A percentile compares a stretch with the other conserved stretches of the same genome.
phyloP scores from a whole-genome alignment of 2,888 invertebrate genomes.

The Scaptomyza cyrtandrae region DNA sequence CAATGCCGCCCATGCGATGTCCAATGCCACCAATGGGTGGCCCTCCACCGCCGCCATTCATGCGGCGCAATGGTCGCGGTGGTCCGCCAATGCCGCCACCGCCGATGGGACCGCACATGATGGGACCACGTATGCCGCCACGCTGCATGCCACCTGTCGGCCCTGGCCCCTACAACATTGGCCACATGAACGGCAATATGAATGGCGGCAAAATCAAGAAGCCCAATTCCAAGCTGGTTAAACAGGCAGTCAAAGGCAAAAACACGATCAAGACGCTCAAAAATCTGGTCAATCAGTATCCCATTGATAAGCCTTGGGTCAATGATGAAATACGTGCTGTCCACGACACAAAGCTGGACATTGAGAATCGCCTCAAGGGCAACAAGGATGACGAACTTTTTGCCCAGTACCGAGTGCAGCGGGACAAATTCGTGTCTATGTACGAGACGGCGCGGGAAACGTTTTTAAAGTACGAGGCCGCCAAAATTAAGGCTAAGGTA shows the following conservation, averaged over 20 bases:
- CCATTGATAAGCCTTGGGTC: conserved; percentile 87
- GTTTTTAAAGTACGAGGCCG: conserved; percentile 85
- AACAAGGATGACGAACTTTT: conserved; percentile 86
- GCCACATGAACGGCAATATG: conserved; percentile 54
- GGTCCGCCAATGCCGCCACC: conserved; percentile 68
- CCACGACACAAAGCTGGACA: conserved; percentile 86
- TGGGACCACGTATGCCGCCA: conserved; percentile 63
- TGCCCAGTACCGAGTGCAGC: conserved; percentile 86
- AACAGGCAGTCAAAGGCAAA: conserved; percentile 75
- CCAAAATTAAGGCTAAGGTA: conserved; percentile 82
- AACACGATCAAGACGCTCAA: conserved; percentile 82
- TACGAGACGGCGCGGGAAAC: conserved; percentile 86
- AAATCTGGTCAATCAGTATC: conserved; percentile 84
- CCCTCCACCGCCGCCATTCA: conserved; percentile 72
- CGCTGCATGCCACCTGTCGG: conserved; percentile 64
- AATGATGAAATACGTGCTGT: conserved; percentile 86
- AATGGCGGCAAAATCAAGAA: conserved; percentile 77
- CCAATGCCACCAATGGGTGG: conserved; percentile 71
- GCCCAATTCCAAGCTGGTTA: conserved; percentile 75
- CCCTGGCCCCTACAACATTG: conserved; percentile 46
- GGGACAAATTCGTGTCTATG: conserved; percentile 86
- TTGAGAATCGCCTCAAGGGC: conserved; percentile 85
- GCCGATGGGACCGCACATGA: conserved; percentile 66
- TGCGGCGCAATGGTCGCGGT: conserved; percentile 74
- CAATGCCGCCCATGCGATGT: conserved; percentile 74